Conservation (phyloP, 2,113 vertebrate genomes). For the Malurus cyaneus region DNA sequence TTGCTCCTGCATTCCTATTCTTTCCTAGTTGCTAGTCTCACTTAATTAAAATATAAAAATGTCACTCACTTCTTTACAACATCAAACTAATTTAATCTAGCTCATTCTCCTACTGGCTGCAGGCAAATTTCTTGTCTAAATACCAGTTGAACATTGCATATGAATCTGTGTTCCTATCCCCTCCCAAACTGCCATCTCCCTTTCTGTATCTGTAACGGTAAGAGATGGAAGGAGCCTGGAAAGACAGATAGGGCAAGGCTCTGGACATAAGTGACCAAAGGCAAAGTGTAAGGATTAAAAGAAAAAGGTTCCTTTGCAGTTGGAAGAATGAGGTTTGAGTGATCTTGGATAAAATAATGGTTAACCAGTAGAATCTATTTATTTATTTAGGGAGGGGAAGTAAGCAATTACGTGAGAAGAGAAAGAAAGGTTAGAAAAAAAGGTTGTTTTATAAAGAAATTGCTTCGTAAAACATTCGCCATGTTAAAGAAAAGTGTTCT, state of each 20-base stretch:
- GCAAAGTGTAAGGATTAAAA: neutral
- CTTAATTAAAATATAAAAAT: conserved; percentile 54
- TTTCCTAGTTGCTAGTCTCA: neutral
- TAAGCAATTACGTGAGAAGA: neutral
- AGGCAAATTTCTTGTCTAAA: conserved; percentile 32
- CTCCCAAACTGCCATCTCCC: neutral
- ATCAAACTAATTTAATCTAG: conserved; percentile 9
- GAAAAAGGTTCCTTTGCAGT: neutral
- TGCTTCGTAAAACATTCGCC: neutral
- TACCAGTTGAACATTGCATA: neutral
- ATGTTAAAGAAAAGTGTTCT: neutral
- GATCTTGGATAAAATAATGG: neutral
- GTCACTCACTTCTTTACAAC: neutral
- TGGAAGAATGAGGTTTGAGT: neutral
- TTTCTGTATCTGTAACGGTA: neutral
- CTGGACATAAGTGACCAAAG: neutral
- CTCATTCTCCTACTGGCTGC: neutral
- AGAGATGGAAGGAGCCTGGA: neutral
- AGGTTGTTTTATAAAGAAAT: neutral
- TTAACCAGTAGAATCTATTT: neutral
- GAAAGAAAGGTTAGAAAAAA: neutral
- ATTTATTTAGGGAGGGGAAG: neutral
- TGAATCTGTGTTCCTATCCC: neutral
- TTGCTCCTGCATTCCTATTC: neutral
- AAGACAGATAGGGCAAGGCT: neutral